Evolutionary conservation across 2,888 invertebrate genomes (phyloP).

Genomic region (Aspidiotus destructor): DNA sequence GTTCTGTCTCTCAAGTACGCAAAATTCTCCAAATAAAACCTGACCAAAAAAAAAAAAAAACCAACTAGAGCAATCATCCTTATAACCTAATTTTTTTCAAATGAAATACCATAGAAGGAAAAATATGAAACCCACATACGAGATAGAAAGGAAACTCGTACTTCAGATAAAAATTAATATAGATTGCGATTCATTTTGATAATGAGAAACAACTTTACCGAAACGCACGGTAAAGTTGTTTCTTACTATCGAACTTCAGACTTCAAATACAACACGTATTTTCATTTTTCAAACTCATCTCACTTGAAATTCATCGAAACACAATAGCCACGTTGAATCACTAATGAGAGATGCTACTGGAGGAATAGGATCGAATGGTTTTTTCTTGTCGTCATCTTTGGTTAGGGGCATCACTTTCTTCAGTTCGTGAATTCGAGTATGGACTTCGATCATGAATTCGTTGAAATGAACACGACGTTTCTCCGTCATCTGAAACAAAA

Average conservation of each 20-base stretch:
- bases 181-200: too few species aligned
- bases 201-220: too few species aligned
- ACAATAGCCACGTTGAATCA: slow-evolving; percentile 79
- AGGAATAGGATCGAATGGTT: slow-evolving; percentile 86
- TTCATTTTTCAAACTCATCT: neutral
- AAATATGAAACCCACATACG: too few species aligned
- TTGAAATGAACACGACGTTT: slow-evolving; percentile 73
- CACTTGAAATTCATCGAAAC: slow-evolving; percentile 97
- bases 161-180: too few species aligned
- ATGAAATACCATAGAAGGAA: too few species aligned
- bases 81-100: too few species aligned
- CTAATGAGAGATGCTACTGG: slow-evolving; percentile 83
- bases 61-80: too few species aligned
- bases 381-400: slow-evolving; percentile 48
- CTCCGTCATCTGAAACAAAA: slow-evolving; percentile 48
- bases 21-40: too few species aligned
- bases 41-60: too few species aligned
- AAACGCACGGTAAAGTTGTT: too few species aligned
- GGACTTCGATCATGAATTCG: slow-evolving; percentile 94
- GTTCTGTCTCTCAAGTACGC: too few species aligned
- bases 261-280: slow-evolving; percentile 17
- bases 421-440: slow-evolving; percentile 74
- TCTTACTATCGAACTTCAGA: neutral
- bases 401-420: slow-evolving; percentile 55
- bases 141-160: neutral